Base-by-base conservation (phyloP, 2,888 invertebrate species). In the Eulithis prunata region DNA sequence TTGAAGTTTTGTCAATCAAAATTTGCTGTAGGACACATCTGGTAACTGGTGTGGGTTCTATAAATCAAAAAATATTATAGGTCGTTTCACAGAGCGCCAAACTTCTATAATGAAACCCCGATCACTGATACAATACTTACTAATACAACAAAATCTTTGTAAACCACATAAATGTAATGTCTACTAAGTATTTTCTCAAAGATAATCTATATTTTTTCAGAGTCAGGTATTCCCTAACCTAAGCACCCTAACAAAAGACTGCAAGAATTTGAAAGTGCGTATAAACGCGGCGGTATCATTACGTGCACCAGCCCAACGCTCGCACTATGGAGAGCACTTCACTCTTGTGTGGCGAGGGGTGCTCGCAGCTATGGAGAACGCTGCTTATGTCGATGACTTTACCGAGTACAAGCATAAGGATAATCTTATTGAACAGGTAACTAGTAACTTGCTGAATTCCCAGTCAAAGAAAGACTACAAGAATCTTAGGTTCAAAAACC, bases 231-330 rank as follows among this genome's bases (percentile, higher is more conserved):
- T 96, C 75, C 90, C 94, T 12, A 94, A 94, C 11, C 87, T 98
- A 5, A 95, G 95, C 69, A 92, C 93, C 13, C 86, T 97, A 14
- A 95, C 97, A 0, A 94, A 95, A 57, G 94, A 95, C 68, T 97
- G 96, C 84, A 94, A 95, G 64, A 98, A 98, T 84, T 96, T 98
- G 74, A 98, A 98, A 93, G 98, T 98, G 6, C 95, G 98, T 41
- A 97, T 97, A 66, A 98, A 97, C 86, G 98, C 98, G 3, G 96
- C 97, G 0, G 93, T 95, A 64, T 97, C 98, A 0, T 84, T 98
- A 67, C 94, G 94, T 11, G 94, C 94, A 65, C 95, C 95, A n/a
- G 80, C 83, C 46, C 85, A 87, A 1, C 91, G 97, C n/a, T 75
- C 87, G 36, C 92, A 94, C 60, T 97, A 96, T 77, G 97, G 95